Evolutionary conservation across 2,113 vertebrate genomes (phyloP).

Genomic region (Calonectris borealis): DNA sequence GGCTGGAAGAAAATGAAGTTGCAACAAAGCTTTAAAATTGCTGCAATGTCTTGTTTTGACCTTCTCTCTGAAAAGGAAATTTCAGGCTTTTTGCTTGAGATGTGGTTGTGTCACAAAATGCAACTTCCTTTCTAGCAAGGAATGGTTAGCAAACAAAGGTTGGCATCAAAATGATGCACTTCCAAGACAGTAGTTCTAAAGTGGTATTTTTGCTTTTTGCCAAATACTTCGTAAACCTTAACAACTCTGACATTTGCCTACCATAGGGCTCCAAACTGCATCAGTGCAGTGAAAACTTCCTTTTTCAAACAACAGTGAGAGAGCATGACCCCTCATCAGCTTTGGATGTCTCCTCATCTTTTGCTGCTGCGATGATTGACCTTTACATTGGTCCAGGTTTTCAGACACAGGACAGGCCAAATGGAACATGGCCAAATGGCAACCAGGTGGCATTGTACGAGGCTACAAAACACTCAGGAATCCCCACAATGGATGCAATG

Average conservation of each 20-base stretch:
- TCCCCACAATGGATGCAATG: accelerated
- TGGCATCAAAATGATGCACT: background rate
- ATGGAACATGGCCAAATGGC: background rate
- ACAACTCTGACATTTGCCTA: background rate
- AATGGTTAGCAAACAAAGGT: background rate
- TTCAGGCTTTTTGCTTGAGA: background rate
- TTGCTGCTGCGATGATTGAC: background rate
- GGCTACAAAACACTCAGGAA: background rate
- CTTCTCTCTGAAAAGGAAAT: background rate
- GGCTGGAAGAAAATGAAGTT: background rate
- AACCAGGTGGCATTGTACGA: accelerated
- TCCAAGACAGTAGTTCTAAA: background rate
- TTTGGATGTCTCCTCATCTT: background rate
- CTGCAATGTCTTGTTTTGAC: slow-evolving; percentile 5
- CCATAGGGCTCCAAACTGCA: background rate
- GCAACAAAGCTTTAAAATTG: background rate
- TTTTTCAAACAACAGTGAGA: background rate
- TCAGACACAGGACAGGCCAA: background rate
- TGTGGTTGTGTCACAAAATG: background rate
- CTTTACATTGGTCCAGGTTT: background rate
- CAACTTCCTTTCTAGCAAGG: background rate
- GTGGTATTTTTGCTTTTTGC: background rate
- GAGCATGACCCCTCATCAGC: accelerated
- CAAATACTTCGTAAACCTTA: background rate
- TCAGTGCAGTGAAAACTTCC: background rate